Percentiles rank a stretch among this genome's conserved stretches.
Conservation (phyloP, 2,113 vertebrate species). For the Pseudorasbora parva region DNA sequence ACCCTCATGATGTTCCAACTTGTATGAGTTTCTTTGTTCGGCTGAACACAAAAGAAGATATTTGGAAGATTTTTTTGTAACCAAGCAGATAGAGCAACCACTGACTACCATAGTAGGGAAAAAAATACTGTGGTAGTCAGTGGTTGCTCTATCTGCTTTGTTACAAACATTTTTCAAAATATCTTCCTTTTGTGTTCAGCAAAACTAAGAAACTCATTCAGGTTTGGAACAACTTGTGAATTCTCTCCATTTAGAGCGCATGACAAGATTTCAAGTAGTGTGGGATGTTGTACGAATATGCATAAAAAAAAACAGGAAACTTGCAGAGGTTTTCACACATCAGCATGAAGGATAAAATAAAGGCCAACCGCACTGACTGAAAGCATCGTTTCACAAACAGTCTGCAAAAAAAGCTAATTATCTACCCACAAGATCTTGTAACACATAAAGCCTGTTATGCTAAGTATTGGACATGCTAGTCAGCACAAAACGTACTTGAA, state of each 20-base stretch:
- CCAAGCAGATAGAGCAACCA: no score
- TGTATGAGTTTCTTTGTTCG: no score
- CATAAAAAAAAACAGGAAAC: not conserved
- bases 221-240: no score
- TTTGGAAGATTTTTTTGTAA: no score
- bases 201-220: no score
- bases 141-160: no score
- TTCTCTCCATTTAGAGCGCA: not conserved
- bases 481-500: conserved; percentile 83
- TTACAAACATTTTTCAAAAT: no score
- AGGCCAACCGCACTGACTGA: not conserved
- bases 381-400: not conserved
- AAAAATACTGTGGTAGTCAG: no score
- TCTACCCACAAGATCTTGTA: conserved; percentile 1
- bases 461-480: not conserved
- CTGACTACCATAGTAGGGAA: no score
- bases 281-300: not conserved
- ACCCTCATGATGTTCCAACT: no score
- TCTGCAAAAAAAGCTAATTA: not conserved
- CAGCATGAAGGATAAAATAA: not conserved
- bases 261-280: not conserved
- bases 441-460: not conserved
- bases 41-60: no score
- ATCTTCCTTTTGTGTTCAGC: no score
- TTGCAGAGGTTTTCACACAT: not conserved